Percentiles rank a stretch among this genome's conserved stretches.
Conservation (phyloP, 2,888 invertebrate genomes). For the Endotricha flammealis region DNA sequence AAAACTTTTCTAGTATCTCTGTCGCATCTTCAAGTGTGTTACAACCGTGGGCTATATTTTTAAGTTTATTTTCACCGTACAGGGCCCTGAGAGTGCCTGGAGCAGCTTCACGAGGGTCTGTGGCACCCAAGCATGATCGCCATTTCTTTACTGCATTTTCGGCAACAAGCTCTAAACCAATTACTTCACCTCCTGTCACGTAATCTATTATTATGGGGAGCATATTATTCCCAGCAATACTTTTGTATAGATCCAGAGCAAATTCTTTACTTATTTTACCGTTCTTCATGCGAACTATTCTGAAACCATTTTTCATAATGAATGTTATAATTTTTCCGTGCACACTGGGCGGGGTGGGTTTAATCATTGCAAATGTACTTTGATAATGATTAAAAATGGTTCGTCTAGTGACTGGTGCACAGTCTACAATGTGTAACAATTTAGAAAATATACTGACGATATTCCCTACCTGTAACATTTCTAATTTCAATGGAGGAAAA, state of each 20-base stretch:
- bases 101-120: slow-evolving; percentile 78
- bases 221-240: slow-evolving; percentile 75
- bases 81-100: slow-evolving; percentile 80
- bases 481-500: slow-evolving; percentile 78
- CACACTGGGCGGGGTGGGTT: slow-evolving; percentile 83
- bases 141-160: slow-evolving; percentile 82
- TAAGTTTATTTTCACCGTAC: slow-evolving; percentile 82
- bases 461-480: slow-evolving; percentile 86
- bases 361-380: slow-evolving; percentile 88
- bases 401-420: slow-evolving; percentile 82
- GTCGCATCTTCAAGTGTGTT: slow-evolving; percentile 75
- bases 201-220: slow-evolving; percentile 81
- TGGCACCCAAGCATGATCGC: slow-evolving; percentile 81
- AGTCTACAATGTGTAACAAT: slow-evolving; percentile 82
- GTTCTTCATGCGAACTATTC: slow-evolving; percentile 86
- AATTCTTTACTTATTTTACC: slow-evolving; percentile 82
- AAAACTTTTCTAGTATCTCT: slow-evolving; percentile 54
- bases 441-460: slow-evolving; percentile 85
- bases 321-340: slow-evolving; percentile 87
- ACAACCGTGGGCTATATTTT: slow-evolving; percentile 86
- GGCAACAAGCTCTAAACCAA: slow-evolving; percentile 86
- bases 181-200: slow-evolving; percentile 83
- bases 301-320: slow-evolving; percentile 81
- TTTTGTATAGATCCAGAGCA: slow-evolving; percentile 80
- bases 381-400: slow-evolving; percentile 79